Evolutionary conservation across 92 coral and sea anemone genomes (phyloP), one percentile per base, ranked within the genome.

Genomic region (Micromussa lordhowensis): DNA sequence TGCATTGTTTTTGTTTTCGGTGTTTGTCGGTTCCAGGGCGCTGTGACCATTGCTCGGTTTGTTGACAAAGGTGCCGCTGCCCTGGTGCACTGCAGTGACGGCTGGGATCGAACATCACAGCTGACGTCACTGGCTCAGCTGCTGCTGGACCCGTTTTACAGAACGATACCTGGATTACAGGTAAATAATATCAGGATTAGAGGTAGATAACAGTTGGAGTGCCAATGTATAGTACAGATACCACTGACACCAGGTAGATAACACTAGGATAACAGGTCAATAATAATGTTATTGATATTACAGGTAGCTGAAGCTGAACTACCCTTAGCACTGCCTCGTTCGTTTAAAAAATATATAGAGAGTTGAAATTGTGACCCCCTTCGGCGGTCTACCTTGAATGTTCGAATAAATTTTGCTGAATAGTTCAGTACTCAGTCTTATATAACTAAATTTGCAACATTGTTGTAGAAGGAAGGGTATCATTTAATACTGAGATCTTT

Each of bases 21-120:
- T 44, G 4, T 61, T 61, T 14, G 44, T 59, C 11, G 55, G 21
- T 19, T 57, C 53, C 70, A 97, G 99, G 99, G 99, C 12, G 98
- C 98, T 7, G 94, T 95, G 17, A 96, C 98, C 16, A 96, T 97
- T 63, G 99, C 96, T 0, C 92, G 99, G 78, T 94, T 95, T 85
- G 95, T 96, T 74, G 98, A 97, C 26, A 97, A 97, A 83, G 99
- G 98, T 26, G 98, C 93, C 85, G 95, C 99, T 55, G 95, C 99
- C 24, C 90, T 97, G 31, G 98, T 97, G 54, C 99, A 97, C 92
- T 97, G 99, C 83, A 97, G 99, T 82, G 99, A 97, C 77, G 99
- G 99, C 3, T 97, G 99, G 99, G 99, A 97, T 85, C 96, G 99
- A 30, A 97, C 99, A 36, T 93, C 99, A 35, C 99, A 97, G 53